phyloP scores from a whole-genome alignment of 1,140 invertebrate genomes.

The Drosophila busckii region DNA sequence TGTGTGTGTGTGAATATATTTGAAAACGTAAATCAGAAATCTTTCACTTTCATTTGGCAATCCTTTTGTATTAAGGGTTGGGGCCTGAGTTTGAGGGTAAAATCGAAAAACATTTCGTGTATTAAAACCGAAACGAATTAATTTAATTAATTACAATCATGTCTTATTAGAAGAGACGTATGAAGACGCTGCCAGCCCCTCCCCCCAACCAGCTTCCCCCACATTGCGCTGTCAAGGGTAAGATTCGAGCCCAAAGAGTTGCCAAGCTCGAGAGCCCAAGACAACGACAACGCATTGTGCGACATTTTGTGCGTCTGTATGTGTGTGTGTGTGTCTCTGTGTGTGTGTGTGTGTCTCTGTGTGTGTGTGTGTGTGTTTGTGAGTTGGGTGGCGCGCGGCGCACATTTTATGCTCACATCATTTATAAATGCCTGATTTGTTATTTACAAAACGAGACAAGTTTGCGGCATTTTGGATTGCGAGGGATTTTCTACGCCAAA shows the following conservation, averaged over 20 bases:
- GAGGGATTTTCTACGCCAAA: slow-evolving; percentile 34
- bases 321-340: too few species aligned
- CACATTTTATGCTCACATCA: slow-evolving; percentile 76
- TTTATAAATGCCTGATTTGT: slow-evolving; percentile 79
- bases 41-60: slow-evolving; percentile 74
- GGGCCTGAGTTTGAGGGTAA: slow-evolving; percentile 23
- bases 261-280: too few species aligned
- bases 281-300: too few species aligned
- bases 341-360: too few species aligned
- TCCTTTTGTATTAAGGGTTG: slow-evolving; percentile 52
- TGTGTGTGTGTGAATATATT: slow-evolving; percentile 43
- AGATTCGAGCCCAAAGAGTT: too few species aligned
- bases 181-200: slow-evolving; percentile 45
- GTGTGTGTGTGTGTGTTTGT: not conserved
- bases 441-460: slow-evolving; percentile 78
- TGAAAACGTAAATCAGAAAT: slow-evolving; percentile 76
- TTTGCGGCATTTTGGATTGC: slow-evolving; percentile 58
- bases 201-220: too few species aligned
- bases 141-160: slow-evolving; percentile 79
- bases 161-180: slow-evolving; percentile 79
- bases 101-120: slow-evolving; percentile 79
- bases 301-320: too few species aligned
- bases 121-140: slow-evolving; percentile 79
- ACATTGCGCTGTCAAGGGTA: too few species aligned
- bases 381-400: slow-evolving; percentile 11